phyloP scores from a whole-genome alignment of 1,140 invertebrate species.

The Sycophila sp. region DNA sequence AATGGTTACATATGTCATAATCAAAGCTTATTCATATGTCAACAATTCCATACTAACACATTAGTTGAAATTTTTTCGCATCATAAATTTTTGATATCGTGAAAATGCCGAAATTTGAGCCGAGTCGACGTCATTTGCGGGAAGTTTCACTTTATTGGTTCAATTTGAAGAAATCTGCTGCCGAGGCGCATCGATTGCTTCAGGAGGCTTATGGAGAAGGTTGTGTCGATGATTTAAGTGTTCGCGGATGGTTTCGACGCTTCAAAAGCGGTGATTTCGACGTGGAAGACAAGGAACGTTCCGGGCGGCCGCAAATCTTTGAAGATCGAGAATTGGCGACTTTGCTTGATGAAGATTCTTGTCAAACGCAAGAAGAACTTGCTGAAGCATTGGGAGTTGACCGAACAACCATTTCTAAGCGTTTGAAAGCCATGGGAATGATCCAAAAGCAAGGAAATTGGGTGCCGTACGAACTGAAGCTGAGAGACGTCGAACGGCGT shows the following conservation, averaged over 20 bases:
- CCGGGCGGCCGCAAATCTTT: slow-evolving; percentile 35
- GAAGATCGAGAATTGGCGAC: slow-evolving; percentile 36
- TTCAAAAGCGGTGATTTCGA: slow-evolving; percentile 41
- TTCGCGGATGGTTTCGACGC: slow-evolving; percentile 21
- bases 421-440: no score
- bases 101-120: slow-evolving; percentile 34
- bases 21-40: not conserved
- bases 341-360: no score
- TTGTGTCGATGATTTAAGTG: slow-evolving; percentile 1
- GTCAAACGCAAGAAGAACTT: no score
- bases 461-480: no score
- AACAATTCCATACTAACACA: not conserved
- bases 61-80: not conserved
- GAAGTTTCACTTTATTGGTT: slow-evolving; percentile 35
- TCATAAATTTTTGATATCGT: slow-evolving; percentile 11
- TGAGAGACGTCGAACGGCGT: no score
- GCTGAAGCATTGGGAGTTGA: no score
- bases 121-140: slow-evolving; percentile 25
- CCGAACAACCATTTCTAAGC: no score
- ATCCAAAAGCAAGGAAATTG: no score
- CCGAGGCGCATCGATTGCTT: slow-evolving; percentile 27
- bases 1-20: not conserved
- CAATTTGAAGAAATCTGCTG: no score
- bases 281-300: slow-evolving; percentile 37
- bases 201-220: slow-evolving; percentile 19